Evolutionary conservation across 2,888 invertebrate species (phyloP).

Genomic region (Coleophora flavipennella): DNA sequence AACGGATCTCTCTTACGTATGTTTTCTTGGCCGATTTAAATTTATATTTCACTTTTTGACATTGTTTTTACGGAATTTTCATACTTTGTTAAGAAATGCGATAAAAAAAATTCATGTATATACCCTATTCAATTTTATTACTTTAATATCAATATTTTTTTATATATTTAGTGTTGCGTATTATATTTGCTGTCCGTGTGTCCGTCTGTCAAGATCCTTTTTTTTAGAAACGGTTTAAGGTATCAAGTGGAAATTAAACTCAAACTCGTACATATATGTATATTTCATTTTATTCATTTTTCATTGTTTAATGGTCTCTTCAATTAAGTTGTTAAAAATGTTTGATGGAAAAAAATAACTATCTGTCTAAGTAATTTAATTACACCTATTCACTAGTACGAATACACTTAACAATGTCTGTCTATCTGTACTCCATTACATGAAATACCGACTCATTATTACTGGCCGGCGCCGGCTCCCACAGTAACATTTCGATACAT

Average conservation of each 20-base stretch:
- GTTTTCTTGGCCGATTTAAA: background rate
- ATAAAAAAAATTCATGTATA: too few relatives aligned
- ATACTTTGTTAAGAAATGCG: too few relatives aligned
- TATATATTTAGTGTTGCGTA: background rate
- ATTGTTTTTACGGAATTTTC: too few relatives aligned
- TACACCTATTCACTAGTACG: background rate
- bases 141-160: background rate
- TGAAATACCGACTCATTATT: conserved; percentile 41
- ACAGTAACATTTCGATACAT: conserved; percentile 43
- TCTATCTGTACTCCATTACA: conserved; percentile 30
- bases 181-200: background rate
- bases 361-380: background rate
- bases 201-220: too few relatives aligned
- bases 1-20: background rate
- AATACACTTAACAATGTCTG: conserved; percentile 9
- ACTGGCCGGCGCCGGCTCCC: conserved; percentile 49
- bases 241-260: too few relatives aligned
- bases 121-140: background rate
- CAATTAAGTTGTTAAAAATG: too few relatives aligned
- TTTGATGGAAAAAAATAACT: background rate
- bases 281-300: too few relatives aligned
- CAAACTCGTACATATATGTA: too few relatives aligned
- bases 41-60: background rate
- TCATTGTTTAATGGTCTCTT: too few relatives aligned
- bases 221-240: too few relatives aligned